phyloP scores from a whole-genome alignment of 2,797 vertebrate genomes.

The Xiphorhynchus erythropygius region DNA sequence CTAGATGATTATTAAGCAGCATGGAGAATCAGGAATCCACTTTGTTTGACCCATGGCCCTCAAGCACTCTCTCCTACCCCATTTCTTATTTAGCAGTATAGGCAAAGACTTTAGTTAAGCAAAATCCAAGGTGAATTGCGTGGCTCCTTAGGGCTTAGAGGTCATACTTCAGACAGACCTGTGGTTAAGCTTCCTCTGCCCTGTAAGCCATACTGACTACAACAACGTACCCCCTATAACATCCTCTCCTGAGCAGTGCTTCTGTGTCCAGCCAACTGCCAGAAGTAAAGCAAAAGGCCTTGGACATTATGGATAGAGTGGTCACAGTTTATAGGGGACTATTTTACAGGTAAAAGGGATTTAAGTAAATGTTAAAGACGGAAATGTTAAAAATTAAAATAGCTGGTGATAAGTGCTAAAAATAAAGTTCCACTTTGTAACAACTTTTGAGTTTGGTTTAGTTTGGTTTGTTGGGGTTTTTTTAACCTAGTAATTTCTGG shows the following conservation, averaged over 20 bases:
- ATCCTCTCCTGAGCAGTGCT: neutral
- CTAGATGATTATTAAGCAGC: neutral
- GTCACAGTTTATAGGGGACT: neutral
- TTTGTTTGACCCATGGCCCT: neutral
- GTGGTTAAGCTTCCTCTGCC: neutral
- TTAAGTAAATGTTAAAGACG: neutral
- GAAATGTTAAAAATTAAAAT: neutral
- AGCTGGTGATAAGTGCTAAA: neutral
- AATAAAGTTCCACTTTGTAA: neutral
- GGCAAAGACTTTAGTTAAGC: neutral
- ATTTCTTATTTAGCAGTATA: neutral
- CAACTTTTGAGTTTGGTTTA: neutral
- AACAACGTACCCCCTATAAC: neutral
- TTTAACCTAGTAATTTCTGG: neutral
- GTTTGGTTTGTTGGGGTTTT: neutral
- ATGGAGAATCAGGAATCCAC: neutral
- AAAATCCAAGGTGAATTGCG: neutral
- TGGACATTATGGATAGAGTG: neutral
- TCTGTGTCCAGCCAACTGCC: neutral
- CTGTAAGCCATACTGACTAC: neutral
- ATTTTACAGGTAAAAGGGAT: neutral
- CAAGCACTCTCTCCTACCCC: rapidly evolving
- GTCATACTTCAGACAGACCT: neutral
- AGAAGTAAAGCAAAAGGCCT: neutral
- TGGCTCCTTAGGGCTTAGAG: neutral